Evolutionary conservation across 2,113 vertebrate genomes (phyloP), one percentile per base, ranked within the genome.

Genomic region (Psammodynastes pulverulentus): DNA sequence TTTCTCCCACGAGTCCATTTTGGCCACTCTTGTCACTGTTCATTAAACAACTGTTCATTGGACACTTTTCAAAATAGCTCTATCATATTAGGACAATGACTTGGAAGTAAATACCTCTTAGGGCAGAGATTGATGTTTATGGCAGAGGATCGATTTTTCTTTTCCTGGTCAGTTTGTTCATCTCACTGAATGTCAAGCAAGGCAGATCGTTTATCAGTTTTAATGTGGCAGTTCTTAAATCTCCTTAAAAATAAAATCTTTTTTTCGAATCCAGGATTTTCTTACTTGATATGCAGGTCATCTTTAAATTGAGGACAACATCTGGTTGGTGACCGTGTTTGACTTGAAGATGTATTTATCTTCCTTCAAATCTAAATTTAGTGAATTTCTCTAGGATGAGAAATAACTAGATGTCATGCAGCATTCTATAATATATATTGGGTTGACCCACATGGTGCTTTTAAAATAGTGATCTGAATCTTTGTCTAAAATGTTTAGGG

Each of bases 41-140:
- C 51, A 92, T 90, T 90, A 94, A 88, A 46, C 72, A 86, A 51
- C 53, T 89, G 88, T 89, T 92, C 72, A 62, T 9, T 89, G 88
- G 88, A 84, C 58, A 91, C 49, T 93, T 89, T 34, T 34, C 53
- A 48, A 89, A 91, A 54, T 10, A 94, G 52, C 3, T 12, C 91
- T 79, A 48, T 17, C 1, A 34, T 93, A 94, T 92, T 88, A 89
- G 1, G n/a, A 19, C 34, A 21, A 87, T 94, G 93, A 49, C 91
- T 92, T 26, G n/a, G 72, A 58, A 58, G 89, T 92, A 86, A 92
- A 92, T 92, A 85, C 23, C 53, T 62, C 46, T 86, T 43, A 39
- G 48, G 52, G 54, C 52, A 89, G 53, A 89, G 52, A 46, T 54
- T 62, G n/a, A 53, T 49, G 53, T n/a, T 89, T 58, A 85, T 62